Percentiles rank a stretch among this genome's conserved stretches.
Evolutionary conservation across 2,888 invertebrate species (phyloP).

Genomic region (Trissonchulus sp.): DNA sequence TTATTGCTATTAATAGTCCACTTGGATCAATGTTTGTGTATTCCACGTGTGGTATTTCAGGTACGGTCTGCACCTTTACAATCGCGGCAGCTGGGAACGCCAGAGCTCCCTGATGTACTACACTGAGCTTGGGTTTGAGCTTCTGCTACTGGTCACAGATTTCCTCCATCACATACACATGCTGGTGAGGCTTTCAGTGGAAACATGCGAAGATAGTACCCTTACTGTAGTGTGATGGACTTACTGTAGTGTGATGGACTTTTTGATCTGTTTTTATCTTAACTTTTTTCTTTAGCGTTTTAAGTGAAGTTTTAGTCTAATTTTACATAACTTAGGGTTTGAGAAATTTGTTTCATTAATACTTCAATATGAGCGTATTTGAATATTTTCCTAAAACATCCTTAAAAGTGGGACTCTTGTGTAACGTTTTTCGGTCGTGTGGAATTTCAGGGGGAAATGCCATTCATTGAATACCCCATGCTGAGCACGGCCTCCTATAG

Average conservation of each 20-base stretch:
- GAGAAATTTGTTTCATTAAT: no score
- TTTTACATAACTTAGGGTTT: no score
- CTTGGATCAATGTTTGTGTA: no score
- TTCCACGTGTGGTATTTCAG: slow-evolving; percentile 34
- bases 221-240: no score
- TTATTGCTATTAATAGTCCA: no score
- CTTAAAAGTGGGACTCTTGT: no score
- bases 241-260: slow-evolving; percentile 2
- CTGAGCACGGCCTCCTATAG: no score
- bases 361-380: no score
- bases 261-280: slow-evolving; percentile 21
- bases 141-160: slow-evolving; percentile 67
- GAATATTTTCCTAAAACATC: no score
- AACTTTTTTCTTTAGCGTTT: neutral
- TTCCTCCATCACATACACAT: slow-evolving; percentile 78
- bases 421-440: no score
- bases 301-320: neutral
- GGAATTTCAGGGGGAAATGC: no score
- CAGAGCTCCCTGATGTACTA: slow-evolving; percentile 68
- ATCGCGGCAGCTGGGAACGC: slow-evolving; percentile 60
- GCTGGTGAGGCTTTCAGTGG: slow-evolving; percentile 64
- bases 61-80: slow-evolving; percentile 22
- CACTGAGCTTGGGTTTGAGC: slow-evolving; percentile 70
- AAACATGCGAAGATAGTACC: neutral
- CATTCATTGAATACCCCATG: no score